phyloP scores from a whole-genome alignment of 2,113 vertebrate species.

The Gallinago undulata region DNA sequence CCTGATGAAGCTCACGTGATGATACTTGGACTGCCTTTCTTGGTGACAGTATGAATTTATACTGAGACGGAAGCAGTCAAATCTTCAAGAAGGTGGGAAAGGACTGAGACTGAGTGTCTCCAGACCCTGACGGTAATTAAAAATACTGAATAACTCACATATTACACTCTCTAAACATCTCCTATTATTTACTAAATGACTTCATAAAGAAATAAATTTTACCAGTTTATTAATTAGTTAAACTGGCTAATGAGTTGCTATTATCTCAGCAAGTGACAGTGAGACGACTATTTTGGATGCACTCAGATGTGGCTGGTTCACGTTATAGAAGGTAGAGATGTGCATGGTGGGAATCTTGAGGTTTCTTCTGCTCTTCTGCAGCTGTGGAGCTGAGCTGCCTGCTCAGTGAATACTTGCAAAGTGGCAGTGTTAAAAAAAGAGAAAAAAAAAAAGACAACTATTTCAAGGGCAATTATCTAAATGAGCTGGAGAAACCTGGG shows the following conservation, averaged over 20 bases:
- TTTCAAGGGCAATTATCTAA: constrained; percentile 57
- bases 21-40: neutral
- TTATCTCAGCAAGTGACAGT: neutral
- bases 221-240: neutral
- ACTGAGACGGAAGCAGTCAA: neutral
- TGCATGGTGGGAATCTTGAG: neutral
- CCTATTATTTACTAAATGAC: neutral
- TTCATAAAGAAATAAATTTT: neutral
- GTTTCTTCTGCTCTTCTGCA: neutral
- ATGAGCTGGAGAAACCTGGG: constrained; percentile 30
- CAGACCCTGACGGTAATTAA: neutral
- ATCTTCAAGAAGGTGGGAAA: neutral
- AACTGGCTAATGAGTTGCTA: neutral
- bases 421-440: neutral
- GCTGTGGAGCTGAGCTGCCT: neutral
- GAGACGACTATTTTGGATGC: neutral
- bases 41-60: neutral
- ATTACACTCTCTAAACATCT: neutral
- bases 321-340: neutral
- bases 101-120: neutral
- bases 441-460: neutral
- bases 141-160: neutral
- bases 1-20: neutral
- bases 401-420: neutral
- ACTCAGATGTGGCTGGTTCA: neutral